Conservation (phyloP, 2,113 vertebrate genomes). For the Podarcis raffonei region DNA sequence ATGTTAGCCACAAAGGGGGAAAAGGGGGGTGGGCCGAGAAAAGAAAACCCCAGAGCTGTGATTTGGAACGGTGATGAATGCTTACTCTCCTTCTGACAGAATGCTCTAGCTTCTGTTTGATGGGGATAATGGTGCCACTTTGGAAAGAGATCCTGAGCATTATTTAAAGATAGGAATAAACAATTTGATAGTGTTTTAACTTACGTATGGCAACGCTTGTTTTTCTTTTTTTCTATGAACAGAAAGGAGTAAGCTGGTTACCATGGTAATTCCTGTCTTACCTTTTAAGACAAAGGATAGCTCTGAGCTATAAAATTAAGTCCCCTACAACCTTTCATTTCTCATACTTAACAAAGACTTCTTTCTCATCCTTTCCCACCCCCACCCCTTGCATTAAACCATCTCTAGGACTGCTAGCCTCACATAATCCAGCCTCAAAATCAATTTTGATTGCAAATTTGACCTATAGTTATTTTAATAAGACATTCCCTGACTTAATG, state of each 20-base stretch:
- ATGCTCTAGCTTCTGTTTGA: conserved; percentile 55
- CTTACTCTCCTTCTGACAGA: conserved; percentile 60
- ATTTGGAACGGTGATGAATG: conserved; percentile 69
- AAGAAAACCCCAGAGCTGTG: conserved; percentile 32
- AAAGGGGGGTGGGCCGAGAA: background rate
- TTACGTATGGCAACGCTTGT: conserved; percentile 16
- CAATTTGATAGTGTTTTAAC: conserved; percentile 70
- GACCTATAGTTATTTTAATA: conserved; percentile 33
- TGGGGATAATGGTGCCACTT: conserved; percentile 49
- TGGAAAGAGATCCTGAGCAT: conserved; percentile 58
- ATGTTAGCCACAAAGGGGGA: conserved; percentile 47
- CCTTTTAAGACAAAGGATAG: conserved; percentile 76
- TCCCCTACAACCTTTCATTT: conserved; percentile 61
- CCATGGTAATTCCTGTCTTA: conserved; percentile 75
- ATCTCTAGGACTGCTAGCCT: conserved; percentile 37
- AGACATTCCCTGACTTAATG: conserved; percentile 37
- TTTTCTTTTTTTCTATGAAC: conserved; percentile 50
- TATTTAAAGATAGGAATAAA: conserved; percentile 70
- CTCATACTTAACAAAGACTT: conserved; percentile 46
- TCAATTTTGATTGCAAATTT: conserved; percentile 52
- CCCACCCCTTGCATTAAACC: conserved; percentile 44
- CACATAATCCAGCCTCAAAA: conserved; percentile 41
- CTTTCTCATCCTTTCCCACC: background rate
- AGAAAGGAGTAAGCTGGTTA: conserved; percentile 64
- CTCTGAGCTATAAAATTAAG: conserved; percentile 69